Evolutionary conservation across 2,113 vertebrate species (phyloP), one percentile per base, ranked within the genome.

Genomic region (Apeltes quadracus): DNA sequence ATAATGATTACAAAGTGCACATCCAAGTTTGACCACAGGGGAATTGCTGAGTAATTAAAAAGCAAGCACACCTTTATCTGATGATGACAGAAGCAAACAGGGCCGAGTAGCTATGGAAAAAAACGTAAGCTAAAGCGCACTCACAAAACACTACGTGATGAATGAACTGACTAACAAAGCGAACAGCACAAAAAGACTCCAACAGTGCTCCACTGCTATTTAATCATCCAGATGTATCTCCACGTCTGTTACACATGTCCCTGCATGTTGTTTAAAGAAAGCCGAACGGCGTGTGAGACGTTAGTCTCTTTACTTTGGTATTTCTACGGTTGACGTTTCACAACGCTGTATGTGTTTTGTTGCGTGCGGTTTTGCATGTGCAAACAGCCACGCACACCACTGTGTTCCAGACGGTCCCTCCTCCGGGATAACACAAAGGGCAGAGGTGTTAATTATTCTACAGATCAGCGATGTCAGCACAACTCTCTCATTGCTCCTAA

Each of bases 381-480:
- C 81, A 79, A 70, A 69, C 62, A 67, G 70, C 73, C 77, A 62
- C 72, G 65, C 51, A 4, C 69, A 84, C 78, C 61, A 58, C 55
- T 75, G 83, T 75, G 74, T 73, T 82, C 75, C 55, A 61, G 43
- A 54, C 70, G 82, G 79, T 72, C 69, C 76, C 75, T 90, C 91
- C 85, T 81, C 56, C 22, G 89, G 90, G 89, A 90, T 57, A 65
- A 75, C 70, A 84, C 71, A 74, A 84, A 92, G 91, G 89, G 88
- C 87, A 89, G 86, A 78, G 87, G 87, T 93, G 90, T 91, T 94
- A 92, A 94, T 94, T 93, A 93, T 86, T 91, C 85, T 69, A 78
- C 83, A 87, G 81, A 87, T 91, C 87, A 82, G 86, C 90, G 2
- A 75, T 84, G 82, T 93, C 93, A 92, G 92, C 92, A 90, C 76